Evolutionary conservation across 2,797 vertebrate species (phyloP).

Genomic region (Eulemur albifrons): DNA sequence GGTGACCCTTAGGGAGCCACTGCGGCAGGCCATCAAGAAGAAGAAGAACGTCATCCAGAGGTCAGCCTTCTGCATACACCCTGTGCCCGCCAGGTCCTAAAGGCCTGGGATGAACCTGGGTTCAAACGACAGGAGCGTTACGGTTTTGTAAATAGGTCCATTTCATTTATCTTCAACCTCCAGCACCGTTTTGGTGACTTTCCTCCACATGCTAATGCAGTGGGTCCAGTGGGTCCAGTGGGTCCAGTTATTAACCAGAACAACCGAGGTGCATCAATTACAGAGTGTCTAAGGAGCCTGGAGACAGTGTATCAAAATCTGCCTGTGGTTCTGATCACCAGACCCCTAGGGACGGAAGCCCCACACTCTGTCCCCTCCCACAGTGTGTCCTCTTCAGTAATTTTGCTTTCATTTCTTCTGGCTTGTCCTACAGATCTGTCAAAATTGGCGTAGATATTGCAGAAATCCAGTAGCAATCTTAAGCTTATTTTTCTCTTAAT

Average conservation of each 20-base stretch:
- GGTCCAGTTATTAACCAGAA: neutral
- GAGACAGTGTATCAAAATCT: neutral
- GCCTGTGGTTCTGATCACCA: neutral
- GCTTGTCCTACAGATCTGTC: neutral
- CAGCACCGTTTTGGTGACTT: neutral
- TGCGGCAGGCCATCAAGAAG: constrained; percentile 97
- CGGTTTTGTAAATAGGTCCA: neutral
- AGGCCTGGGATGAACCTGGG: accelerated
- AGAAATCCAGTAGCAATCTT: neutral
- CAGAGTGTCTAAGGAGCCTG: neutral
- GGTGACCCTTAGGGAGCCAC: constrained; percentile 93
- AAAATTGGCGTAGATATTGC: neutral
- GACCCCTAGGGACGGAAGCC: neutral
- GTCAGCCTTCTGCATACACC: constrained; percentile 77
- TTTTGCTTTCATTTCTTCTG: neutral
- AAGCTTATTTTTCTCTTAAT: neutral
- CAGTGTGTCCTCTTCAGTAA: neutral
- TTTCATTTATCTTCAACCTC: neutral
- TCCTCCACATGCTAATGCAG: neutral
- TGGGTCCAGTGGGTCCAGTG: neutral
- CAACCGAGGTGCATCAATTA: neutral
- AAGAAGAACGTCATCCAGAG: constrained; percentile 99
- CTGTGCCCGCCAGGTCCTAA: accelerated
- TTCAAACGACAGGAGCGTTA: neutral
- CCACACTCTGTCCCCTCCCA: neutral